Evolutionary conservation across 2,888 invertebrate genomes (phyloP), one percentile per base, ranked within the genome.

Genomic region (Zele albiditarsus): DNA sequence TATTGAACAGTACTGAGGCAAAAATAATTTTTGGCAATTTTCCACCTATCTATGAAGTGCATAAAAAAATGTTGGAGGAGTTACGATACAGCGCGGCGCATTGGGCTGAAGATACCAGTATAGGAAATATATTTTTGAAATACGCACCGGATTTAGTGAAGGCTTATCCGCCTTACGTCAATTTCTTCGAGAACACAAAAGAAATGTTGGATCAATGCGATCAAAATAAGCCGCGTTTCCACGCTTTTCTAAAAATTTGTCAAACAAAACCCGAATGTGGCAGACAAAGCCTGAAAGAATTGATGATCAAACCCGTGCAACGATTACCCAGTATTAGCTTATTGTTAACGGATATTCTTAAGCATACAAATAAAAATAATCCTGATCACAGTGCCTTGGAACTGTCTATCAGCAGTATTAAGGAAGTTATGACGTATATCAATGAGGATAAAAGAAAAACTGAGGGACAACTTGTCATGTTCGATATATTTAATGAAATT

Each of bases 361-460:
- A 98, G 89, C 95, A 97, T 89, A 98, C 99, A 53, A 92, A 93
- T 84, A 95, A 95, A 89, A 93, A 91, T 85, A 97, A 97, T 91
- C 93, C 95, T n/a, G 98, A 98, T 91, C 93, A 96, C 90, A 90
- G 91, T 75, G 94, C 95, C 82, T 91, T 98, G 84, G 96, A 95
- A 87, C 92, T 95, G 88, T 97, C 98, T 73, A 91, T 98, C 82
- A 95, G 94, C 84, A 94, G 95, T 80, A 94, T 98, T 85, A 95
- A 96, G 87, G 96, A 97, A 91, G 97, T 98, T 58, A 96, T 97
- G 94, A 95, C 95, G 83, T 96, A 97, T 89, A 98, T 99, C 83
- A 99, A 99, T 90, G 98, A 99, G 91, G 98, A 98, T 90, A 98
- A 98, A 90, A 92, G 98, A 84, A 96, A 96, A 91, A 97, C 98